Percentiles rank a stretch among this genome's conserved stretches.
These are phyloP conservation scores for Muscicapa striata DNA, from an alignment of 2,797 vertebrate species.

Conservation along the genomic window DNA sequence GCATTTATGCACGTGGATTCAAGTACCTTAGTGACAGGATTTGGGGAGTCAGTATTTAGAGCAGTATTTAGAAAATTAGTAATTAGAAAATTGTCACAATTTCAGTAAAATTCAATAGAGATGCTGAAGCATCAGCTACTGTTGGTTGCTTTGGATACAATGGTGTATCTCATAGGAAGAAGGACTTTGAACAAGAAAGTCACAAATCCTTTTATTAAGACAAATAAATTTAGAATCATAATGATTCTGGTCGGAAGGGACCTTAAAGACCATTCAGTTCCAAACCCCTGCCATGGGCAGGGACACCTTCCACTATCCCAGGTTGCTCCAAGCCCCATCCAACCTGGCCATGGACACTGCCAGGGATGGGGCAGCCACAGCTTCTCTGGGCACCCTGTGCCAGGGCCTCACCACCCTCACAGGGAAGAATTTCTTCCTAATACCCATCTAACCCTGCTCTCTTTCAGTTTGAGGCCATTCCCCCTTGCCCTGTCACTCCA, in stretches of 20 bases:
- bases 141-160: background rate
- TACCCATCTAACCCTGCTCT: background rate
- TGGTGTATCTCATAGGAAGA: background rate
- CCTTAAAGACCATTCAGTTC: background rate
- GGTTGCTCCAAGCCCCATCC: background rate
- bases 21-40: background rate
- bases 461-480: background rate
- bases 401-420: background rate
- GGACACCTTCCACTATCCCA: fast-evolving
- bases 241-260: background rate
- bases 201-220: background rate
- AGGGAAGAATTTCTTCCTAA: background rate
- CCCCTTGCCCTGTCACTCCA: background rate
- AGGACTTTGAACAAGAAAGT: background rate
- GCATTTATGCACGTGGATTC: background rate
- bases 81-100: background rate
- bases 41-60: background rate
- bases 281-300: background rate
- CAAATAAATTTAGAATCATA: background rate
- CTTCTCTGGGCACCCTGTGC: background rate
- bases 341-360: background rate
- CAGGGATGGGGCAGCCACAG: background rate
- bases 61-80: background rate
- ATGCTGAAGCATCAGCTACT: background rate
- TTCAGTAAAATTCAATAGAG: background rate